A percentile compares a stretch with the other conserved stretches of the same genome.
Conservation (phyloP, 2,888 invertebrate genomes). For the Anoplius nigerrimus region DNA sequence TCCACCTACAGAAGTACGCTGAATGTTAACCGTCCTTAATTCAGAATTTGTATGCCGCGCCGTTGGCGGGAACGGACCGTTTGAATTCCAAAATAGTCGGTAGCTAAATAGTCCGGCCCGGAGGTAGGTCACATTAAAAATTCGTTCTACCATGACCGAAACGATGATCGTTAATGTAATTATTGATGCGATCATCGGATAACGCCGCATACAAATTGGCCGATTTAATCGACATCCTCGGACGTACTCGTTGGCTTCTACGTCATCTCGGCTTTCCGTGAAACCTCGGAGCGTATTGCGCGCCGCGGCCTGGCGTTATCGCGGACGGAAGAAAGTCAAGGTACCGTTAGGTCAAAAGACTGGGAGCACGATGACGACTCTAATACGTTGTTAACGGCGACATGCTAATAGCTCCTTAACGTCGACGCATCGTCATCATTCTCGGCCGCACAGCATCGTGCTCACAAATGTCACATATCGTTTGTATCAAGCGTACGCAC, state of each 20-base stretch:
- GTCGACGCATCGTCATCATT: constrained; percentile 16
- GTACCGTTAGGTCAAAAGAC: constrained; percentile 17
- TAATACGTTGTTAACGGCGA: constrained; percentile 30
- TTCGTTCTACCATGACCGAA: too few species aligned
- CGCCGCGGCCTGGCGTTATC: constrained; percentile 27
- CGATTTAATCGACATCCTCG: constrained; percentile 21
- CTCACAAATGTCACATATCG: constrained; percentile 38
- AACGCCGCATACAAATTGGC: too few species aligned
- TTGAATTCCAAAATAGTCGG: too few species aligned
- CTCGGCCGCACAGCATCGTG: constrained; percentile 10
- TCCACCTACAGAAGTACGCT: too few species aligned
- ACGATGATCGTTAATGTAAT: too few species aligned
- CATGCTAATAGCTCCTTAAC: constrained; percentile 38
- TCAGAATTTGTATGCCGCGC: too few species aligned
- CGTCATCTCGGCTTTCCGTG: neutral
- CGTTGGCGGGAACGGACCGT: too few species aligned
- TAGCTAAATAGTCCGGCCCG: too few species aligned
- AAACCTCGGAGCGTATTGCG: constrained; percentile 14
- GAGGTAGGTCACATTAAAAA: too few species aligned
- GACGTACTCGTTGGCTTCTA: too few species aligned
- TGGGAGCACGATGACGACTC: constrained; percentile 9
- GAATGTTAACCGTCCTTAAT: too few species aligned
- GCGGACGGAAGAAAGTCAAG: constrained; percentile 11
- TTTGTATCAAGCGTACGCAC: neutral
- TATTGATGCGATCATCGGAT: too few species aligned